Percentiles rank a stretch among this genome's conserved stretches.
These are phyloP conservation scores for Rhagoletis zephyria DNA, from an alignment of 1,140 invertebrate species.

Conservation along the genomic window DNA sequence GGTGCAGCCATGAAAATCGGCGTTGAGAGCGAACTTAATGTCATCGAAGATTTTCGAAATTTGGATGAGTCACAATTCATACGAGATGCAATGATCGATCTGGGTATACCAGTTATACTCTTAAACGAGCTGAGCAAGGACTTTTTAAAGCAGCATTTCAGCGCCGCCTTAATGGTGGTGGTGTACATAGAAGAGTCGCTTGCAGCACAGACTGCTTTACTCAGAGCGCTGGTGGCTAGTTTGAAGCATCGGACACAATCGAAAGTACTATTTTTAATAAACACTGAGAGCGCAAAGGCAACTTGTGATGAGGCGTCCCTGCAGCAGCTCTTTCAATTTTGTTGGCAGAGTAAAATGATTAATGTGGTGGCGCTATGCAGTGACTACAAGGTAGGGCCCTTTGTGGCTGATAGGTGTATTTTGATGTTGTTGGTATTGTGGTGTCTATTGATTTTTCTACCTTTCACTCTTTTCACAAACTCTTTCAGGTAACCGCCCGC, in stretches of 20 bases:
- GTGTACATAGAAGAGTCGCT: slow-evolving; percentile 55
- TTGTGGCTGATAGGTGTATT: neutral
- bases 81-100: slow-evolving; percentile 56
- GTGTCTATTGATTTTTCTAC: too few relatives aligned
- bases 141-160: slow-evolving; percentile 59
- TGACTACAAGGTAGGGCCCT: slow-evolving; percentile 60
- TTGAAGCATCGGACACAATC: slow-evolving; percentile 64
- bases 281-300: neutral
- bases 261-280: slow-evolving; percentile 62
- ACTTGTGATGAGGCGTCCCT: slow-evolving; percentile 2
- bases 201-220: slow-evolving; percentile 29
- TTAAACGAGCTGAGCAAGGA: slow-evolving; percentile 61
- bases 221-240: slow-evolving; percentile 60
- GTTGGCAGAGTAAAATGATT: slow-evolving; percentile 63
- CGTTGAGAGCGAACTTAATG: neutral
- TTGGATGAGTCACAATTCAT: slow-evolving; percentile 29
- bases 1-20: neutral
- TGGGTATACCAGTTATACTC: slow-evolving; percentile 60
- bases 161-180: slow-evolving; percentile 53
- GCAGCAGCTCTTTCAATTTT: slow-evolving; percentile 60
- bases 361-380: slow-evolving; percentile 64
- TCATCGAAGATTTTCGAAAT: neutral
- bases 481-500: slow-evolving; percentile 56
- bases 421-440: neutral
- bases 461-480: too few relatives aligned